phyloP scores from a whole-genome alignment of 2,797 vertebrate genomes.

The Platyrinchus mystaceus region DNA sequence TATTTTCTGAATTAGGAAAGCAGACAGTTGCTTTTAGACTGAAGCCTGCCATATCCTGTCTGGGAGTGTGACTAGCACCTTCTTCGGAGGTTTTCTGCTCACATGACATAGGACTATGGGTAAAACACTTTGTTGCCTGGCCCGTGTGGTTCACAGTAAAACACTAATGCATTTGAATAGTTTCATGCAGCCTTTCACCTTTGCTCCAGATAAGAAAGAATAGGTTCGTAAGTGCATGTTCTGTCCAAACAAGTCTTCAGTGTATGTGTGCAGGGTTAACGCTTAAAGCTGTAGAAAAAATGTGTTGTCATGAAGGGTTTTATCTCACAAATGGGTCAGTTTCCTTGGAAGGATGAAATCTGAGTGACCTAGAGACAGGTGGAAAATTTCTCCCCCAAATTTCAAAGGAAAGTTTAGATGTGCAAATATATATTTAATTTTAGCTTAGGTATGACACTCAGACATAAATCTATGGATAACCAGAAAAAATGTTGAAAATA shows the following conservation, averaged over 20 bases:
- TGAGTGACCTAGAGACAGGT: neutral
- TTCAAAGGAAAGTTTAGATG: neutral
- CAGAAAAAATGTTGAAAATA: neutral
- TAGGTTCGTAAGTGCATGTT: fast-evolving
- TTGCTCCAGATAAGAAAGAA: neutral
- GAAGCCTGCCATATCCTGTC: neutral
- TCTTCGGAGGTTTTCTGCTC: neutral
- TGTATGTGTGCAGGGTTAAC: neutral
- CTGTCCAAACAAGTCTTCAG: neutral
- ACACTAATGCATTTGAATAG: neutral
- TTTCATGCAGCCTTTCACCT: neutral
- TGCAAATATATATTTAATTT: neutral
- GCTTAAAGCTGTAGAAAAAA: neutral
- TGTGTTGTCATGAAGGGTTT: neutral
- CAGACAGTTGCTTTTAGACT: neutral
- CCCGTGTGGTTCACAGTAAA: neutral
- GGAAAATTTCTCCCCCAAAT: fast-evolving
- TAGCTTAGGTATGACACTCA: neutral
- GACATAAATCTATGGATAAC: neutral
- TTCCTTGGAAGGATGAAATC: neutral
- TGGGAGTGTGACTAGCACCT: neutral
- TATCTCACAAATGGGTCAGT: neutral
- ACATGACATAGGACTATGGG: fast-evolving
- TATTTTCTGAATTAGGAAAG: neutral
- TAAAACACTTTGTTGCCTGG: neutral